Evolutionary conservation across 2,113 vertebrate species (phyloP).

Genomic region (Toxotes jaculatrix): DNA sequence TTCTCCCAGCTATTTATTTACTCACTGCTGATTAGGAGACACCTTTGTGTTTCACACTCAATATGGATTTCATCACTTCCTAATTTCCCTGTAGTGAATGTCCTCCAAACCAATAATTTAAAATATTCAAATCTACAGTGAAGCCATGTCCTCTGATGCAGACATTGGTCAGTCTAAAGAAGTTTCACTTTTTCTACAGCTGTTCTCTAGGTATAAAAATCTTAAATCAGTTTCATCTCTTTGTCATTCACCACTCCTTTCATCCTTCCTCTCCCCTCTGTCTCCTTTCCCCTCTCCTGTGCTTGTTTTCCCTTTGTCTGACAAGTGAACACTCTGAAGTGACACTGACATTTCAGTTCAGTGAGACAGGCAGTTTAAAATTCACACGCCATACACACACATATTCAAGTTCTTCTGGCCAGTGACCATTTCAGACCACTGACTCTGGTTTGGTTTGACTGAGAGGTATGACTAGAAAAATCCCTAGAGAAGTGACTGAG

Average conservation of each 20-base stretch:
- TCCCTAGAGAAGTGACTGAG: conserved; percentile 52
- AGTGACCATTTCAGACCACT: conserved; percentile 58
- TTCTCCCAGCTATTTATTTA: neutral
- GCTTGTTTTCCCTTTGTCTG: conserved; percentile 36
- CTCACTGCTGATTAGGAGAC: conserved; percentile 13
- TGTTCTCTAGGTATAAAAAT: neutral
- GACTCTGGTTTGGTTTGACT: conserved; percentile 58
- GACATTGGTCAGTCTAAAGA: neutral
- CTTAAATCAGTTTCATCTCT: neutral
- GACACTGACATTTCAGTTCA: conserved; percentile 60
- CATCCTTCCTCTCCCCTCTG: conserved; percentile 1
- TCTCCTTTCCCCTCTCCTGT: conserved; percentile 1
- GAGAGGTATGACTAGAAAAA: conserved; percentile 52
- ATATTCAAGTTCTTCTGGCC: conserved; percentile 21
- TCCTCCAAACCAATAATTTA: neutral
- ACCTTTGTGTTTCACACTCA: conserved; percentile 17
- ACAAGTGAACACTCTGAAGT: conserved; percentile 48
- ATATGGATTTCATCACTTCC: neutral
- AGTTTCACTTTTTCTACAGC: neutral
- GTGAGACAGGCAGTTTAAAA: conserved; percentile 38
- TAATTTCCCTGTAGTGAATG: conserved; percentile 10
- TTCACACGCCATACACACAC: neutral
- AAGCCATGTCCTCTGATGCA: neutral
- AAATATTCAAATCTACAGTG: neutral
- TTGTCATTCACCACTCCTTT: conserved; percentile 18